phyloP scores from a whole-genome alignment of 2,113 vertebrate genomes.

The Ciconia boyciana region DNA sequence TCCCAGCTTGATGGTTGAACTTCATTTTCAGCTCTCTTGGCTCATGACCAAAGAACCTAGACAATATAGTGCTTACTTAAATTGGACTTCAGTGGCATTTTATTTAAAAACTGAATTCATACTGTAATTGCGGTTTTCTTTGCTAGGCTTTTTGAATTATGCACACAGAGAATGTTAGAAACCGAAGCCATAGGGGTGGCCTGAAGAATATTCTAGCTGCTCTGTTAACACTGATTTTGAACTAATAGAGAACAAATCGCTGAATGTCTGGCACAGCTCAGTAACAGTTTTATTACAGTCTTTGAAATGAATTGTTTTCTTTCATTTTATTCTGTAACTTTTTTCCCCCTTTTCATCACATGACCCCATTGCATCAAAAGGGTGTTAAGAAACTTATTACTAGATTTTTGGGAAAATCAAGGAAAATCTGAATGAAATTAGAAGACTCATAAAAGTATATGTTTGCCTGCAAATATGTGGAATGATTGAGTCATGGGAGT shows the following conservation, averaged over 20 bases:
- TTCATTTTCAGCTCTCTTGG: conserved; percentile 9
- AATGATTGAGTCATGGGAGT: conserved; percentile 1
- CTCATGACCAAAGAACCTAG: background rate
- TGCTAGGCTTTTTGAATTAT: background rate
- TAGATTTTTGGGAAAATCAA: background rate
- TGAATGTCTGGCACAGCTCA: background rate
- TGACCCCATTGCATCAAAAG: background rate
- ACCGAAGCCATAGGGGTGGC: background rate
- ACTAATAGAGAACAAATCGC: background rate
- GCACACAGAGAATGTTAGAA: background rate
- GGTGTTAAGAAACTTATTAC: background rate
- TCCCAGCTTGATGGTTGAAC: background rate
- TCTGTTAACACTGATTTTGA: background rate
- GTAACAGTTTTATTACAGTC: background rate
- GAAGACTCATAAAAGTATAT: background rate
- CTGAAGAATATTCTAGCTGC: background rate
- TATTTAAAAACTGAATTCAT: background rate
- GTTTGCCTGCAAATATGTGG: background rate
- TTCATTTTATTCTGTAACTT: background rate
- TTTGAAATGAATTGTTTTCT: background rate
- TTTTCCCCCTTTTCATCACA: background rate
- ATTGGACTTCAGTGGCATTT: background rate
- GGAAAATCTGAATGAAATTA: background rate
- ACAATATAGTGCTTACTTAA: background rate
- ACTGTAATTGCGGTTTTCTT: background rate